Conservation (phyloP, 2,888 invertebrate species). For the Tipula confusa region DNA sequence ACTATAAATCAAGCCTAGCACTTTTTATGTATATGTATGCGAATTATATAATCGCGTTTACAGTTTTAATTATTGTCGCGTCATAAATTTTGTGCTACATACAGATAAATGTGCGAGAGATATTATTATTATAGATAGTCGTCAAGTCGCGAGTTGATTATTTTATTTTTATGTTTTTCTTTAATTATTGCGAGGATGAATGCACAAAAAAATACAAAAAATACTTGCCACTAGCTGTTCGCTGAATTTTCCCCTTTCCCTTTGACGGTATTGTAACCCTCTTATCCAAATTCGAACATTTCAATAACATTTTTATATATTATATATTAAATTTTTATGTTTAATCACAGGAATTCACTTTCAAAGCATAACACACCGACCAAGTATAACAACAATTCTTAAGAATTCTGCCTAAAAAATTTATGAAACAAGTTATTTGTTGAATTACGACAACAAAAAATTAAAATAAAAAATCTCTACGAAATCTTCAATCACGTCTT, state of each 20-base stretch:
- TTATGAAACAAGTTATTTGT: constrained; percentile 1
- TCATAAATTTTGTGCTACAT: background rate
- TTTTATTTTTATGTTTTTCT: background rate
- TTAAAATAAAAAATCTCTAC: background rate
- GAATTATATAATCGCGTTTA: background rate
- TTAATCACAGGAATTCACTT: background rate
- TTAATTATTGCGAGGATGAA: no score
- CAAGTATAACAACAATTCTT: constrained; percentile 30
- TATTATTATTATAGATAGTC: no score
- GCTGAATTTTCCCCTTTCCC: constrained; percentile 33
- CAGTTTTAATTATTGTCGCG: background rate
- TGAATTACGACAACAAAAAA: background rate
- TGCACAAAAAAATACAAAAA: no score
- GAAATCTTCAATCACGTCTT: constrained; percentile 26
- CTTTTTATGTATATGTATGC: background rate
- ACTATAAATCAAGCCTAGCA: background rate
- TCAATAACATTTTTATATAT: constrained; percentile 33
- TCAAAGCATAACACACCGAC: constrained; percentile 29
- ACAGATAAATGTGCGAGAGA: background rate
- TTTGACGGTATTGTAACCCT: constrained; percentile 33
- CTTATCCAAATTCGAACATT: constrained; percentile 33
- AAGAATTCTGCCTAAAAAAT: constrained; percentile 20
- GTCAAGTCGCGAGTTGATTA: background rate
- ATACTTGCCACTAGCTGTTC: background rate
- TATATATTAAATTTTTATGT: background rate